Evolutionary conservation across 2,797 vertebrate genomes (phyloP).

Genomic region (Sebastes alutus): DNA sequence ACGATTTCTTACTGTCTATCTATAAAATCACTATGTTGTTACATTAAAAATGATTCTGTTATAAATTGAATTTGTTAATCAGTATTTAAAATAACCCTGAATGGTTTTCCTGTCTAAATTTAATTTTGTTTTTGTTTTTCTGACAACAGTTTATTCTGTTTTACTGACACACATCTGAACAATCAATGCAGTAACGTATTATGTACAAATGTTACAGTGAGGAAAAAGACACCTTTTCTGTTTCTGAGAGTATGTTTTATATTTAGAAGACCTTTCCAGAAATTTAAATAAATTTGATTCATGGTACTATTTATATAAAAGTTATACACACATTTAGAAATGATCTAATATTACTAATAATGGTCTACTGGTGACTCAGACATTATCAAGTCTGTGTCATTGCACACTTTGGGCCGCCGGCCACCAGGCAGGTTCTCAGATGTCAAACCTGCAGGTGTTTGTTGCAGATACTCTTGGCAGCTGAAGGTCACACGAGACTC

Average conservation of each 20-base stretch:
- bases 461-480: slow-evolving; percentile 48
- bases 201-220: neutral
- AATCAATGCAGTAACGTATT: neutral
- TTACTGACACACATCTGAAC: neutral
- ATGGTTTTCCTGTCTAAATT: neutral
- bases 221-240: neutral
- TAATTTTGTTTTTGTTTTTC: neutral
- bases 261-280: neutral
- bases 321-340: neutral
- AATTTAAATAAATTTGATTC: neutral
- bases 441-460: slow-evolving; percentile 63
- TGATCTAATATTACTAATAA: neutral
- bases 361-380: slow-evolving; percentile 9
- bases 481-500: slow-evolving; percentile 63
- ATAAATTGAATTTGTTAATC: slow-evolving; percentile 6
- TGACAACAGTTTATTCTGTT: neutral
- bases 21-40: slow-evolving; percentile 70
- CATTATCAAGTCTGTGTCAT: slow-evolving; percentile 32
- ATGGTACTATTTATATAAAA: neutral
- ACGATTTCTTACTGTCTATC: slow-evolving; percentile 74
- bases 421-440: slow-evolving; percentile 57
- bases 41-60: slow-evolving; percentile 76
- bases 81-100: neutral
- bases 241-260: neutral
- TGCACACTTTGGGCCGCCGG: slow-evolving; percentile 28